phyloP scores from a whole-genome alignment of 2,888 invertebrate species.

The Busseola fusca region DNA sequence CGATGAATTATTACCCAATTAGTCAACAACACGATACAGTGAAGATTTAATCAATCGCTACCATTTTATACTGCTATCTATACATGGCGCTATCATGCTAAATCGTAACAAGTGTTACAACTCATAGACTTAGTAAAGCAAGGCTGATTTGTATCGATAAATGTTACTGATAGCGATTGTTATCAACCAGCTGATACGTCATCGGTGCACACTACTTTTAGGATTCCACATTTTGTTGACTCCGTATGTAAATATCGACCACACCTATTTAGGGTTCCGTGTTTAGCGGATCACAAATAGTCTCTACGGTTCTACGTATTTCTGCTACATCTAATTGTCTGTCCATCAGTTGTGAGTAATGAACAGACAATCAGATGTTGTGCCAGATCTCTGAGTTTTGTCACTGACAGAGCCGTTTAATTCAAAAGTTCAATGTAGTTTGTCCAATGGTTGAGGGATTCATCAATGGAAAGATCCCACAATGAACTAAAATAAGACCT shows the following conservation, averaged over 20 bases:
- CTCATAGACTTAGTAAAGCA: conserved; percentile 60
- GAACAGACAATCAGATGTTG: not conserved
- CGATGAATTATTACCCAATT: conserved; percentile 44
- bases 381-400: not conserved
- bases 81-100: conserved; percentile 54
- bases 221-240: conserved; percentile 33
- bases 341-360: not conserved
- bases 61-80: conserved; percentile 54
- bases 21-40: conserved; percentile 44
- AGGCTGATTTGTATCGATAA: conserved; percentile 64
- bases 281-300: not conserved
- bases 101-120: conserved; percentile 60
- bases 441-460: not conserved
- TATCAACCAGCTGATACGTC: conserved; percentile 60
- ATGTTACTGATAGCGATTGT: conserved; percentile 59
- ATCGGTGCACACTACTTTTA: conserved; percentile 56
- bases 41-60: conserved; percentile 60
- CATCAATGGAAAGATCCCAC: not conserved
- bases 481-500: too few relatives aligned
- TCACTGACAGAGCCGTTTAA: not conserved
- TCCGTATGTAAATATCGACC: conserved; percentile 13
- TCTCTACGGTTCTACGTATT: not conserved
- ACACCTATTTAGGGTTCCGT: not conserved
- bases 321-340: not conserved
- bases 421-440: not conserved